Evolutionary conservation across 2,797 vertebrate genomes (phyloP).

Genomic region (Tachyglossus aculeatus): DNA sequence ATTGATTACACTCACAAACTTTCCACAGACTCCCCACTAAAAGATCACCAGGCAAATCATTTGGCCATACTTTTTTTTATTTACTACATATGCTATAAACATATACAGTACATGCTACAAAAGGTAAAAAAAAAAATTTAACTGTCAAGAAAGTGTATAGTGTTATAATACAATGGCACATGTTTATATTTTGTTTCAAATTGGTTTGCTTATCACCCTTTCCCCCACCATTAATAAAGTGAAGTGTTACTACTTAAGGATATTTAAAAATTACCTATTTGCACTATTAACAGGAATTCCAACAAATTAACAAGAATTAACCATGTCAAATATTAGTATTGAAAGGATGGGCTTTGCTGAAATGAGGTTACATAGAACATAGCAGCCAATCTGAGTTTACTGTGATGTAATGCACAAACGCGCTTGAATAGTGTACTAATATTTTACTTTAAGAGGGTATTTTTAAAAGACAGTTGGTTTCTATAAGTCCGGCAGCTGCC

Average conservation of each 20-base stretch:
- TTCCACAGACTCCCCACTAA: constrained; percentile 49
- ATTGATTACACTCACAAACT: too few relatives aligned
- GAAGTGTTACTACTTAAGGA: constrained; percentile 79
- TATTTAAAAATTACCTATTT: constrained; percentile 78
- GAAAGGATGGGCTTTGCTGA: constrained; percentile 75
- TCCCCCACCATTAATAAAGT: constrained; percentile 79
- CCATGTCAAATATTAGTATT: constrained; percentile 78
- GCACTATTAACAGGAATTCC: constrained; percentile 79
- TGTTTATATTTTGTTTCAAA: constrained; percentile 83
- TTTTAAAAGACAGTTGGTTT: constrained; percentile 66
- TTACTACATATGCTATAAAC: constrained; percentile 93
- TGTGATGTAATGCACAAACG: constrained; percentile 69
- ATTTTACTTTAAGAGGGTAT: constrained; percentile 64
- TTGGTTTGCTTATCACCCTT: constrained; percentile 78
- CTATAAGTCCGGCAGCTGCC: constrained; percentile 69
- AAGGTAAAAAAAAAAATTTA: constrained; percentile 85
- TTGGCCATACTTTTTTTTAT: constrained; percentile 91
- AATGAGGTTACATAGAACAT: constrained; percentile 72
- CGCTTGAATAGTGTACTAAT: constrained; percentile 63
- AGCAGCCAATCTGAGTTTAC: constrained; percentile 75
- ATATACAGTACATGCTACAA: constrained; percentile 96
- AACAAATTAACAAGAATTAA: constrained; percentile 79
- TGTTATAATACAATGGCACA: constrained; percentile 97
- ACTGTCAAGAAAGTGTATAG: constrained; percentile 94
- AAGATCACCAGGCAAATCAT: constrained; percentile 69